Base-by-base conservation (phyloP, 2,113 vertebrate species). In the Xyliphius kryptos region DNA sequence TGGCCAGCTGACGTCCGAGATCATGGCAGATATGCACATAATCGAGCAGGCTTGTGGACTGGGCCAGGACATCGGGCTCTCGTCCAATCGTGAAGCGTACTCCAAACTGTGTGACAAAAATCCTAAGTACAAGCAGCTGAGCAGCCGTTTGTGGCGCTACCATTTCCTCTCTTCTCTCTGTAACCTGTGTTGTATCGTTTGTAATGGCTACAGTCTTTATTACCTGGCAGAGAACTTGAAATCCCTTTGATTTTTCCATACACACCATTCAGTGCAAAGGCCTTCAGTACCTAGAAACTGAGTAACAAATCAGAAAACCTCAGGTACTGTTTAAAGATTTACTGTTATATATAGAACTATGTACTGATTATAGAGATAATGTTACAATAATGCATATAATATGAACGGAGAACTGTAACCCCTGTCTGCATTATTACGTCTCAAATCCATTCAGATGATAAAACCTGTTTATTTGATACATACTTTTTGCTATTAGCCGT, bases 181-280 rank as follows among this genome's bases (percentile, higher is more conserved):
- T 69, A 92, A 91, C 75, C 76, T 91, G 49, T 88, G 88, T 79
- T 91, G 90, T 71, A 75, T 89, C 0, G 21, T 61, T 0, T 90
- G 90, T 74, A 92, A 90, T 1, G 85, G 86, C 68, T 77, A 80
- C 59, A 92, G 88, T 43, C 77, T 91, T 1, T 81, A 77, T 21
- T 83, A 81, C 79, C 62, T 88, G 76, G 88, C 91, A 0, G 83
- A 84, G 56, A 89, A 70, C 54, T 85, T 92, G 3, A 17, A 69
- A 9, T 70, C 79, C 0, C 76, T 90, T 71, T 71, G 36, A 68
- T 43, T 44, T 12, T n/a, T 10, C 40, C 13, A 14, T 41, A 41
- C 10, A 10, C 13, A 10, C 10, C 10, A 9, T 41, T 1, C 3
- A 41, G 13, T 41, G 10, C 3, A 41, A 41, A 14, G 40, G 2